These are phyloP conservation scores for Sandelia bainsii DNA, from an alignment of 2,797 vertebrate genomes.

Conservation along the genomic window DNA sequence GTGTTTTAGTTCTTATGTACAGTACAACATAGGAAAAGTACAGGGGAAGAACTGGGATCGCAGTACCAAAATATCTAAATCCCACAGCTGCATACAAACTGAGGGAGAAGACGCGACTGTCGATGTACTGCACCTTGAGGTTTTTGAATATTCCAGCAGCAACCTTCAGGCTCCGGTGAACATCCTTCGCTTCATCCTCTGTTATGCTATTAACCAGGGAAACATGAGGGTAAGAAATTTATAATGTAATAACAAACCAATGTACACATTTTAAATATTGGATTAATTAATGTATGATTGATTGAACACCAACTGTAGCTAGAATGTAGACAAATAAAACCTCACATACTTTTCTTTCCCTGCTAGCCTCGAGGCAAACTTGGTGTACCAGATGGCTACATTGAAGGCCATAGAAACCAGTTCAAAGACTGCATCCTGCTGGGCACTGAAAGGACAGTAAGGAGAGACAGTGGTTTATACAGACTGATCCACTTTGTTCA, in stretches of 20 bases:
- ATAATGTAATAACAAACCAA: not conserved
- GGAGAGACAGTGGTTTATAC: not conserved
- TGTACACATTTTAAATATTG: rapidly evolving
- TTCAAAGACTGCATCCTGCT: constrained; percentile 97
- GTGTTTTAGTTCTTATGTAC: not conserved
- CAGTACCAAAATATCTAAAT: too few species aligned
- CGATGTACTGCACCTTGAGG: constrained; percentile 87
- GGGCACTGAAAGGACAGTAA: constrained; percentile 84
- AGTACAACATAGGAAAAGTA: not conserved
- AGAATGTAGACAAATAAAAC: not conserved
- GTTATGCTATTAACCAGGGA: constrained; percentile 85
- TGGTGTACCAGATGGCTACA: constrained; percentile 95
- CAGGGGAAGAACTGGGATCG: too few species aligned
- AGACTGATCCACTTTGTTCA: not conserved
- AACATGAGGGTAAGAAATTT: constrained; percentile 2
- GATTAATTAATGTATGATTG: not conserved
- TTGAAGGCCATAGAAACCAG: constrained; percentile 96
- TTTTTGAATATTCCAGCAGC: constrained; percentile 96
- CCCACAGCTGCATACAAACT: too few species aligned
- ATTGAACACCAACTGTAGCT: not conserved
- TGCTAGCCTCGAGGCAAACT: constrained; percentile 94
- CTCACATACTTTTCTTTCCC: constrained; percentile 97
- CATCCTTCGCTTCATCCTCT: constrained; percentile 96
- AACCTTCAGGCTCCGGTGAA: constrained; percentile 94
- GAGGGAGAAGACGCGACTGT: too few species aligned